Percentiles rank a stretch among this genome's conserved stretches.
These are phyloP conservation scores for Pedetes capensis DNA, from an alignment of 2,113 vertebrate species.

Conservation along the genomic window DNA sequence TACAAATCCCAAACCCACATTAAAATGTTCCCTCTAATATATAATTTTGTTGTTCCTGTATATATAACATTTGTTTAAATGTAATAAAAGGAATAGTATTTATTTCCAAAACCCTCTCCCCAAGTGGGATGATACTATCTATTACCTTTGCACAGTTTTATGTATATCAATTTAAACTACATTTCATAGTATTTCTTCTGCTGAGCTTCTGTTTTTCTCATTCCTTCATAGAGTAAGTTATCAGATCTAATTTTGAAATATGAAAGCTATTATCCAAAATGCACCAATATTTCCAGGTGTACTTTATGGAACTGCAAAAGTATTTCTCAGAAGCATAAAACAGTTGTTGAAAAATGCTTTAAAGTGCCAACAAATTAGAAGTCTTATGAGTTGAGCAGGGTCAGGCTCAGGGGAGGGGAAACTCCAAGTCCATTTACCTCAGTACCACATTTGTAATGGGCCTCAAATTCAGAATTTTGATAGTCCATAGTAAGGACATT, in stretches of 20 bases:
- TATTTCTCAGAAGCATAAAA: slow-evolving; percentile 73
- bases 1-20: not conserved
- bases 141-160: slow-evolving; percentile 14
- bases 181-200: slow-evolving; percentile 52
- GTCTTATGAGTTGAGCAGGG: slow-evolving; percentile 34
- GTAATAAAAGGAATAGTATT: slow-evolving; percentile 38
- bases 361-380: slow-evolving; percentile 65
- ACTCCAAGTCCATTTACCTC: not conserved
- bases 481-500: not conserved
- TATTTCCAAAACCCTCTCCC: slow-evolving; percentile 43
- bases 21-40: not conserved
- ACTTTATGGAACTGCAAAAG: slow-evolving; percentile 63
- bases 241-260: slow-evolving; percentile 73
- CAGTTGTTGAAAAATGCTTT: slow-evolving; percentile 69
- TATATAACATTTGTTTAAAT: slow-evolving; percentile 38
- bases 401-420: slow-evolving; percentile 29
- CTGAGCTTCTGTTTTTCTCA: slow-evolving; percentile 72
- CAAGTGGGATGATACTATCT: not conserved
- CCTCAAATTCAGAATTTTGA: not conserved
- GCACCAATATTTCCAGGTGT: slow-evolving; percentile 69
- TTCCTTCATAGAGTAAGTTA: slow-evolving; percentile 61
- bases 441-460: not conserved
- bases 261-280: slow-evolving; percentile 71
- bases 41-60: slow-evolving; percentile 15
- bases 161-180: not conserved